phyloP scores from a whole-genome alignment of 2,797 vertebrate species.

The Cetoscarus ocellatus region DNA sequence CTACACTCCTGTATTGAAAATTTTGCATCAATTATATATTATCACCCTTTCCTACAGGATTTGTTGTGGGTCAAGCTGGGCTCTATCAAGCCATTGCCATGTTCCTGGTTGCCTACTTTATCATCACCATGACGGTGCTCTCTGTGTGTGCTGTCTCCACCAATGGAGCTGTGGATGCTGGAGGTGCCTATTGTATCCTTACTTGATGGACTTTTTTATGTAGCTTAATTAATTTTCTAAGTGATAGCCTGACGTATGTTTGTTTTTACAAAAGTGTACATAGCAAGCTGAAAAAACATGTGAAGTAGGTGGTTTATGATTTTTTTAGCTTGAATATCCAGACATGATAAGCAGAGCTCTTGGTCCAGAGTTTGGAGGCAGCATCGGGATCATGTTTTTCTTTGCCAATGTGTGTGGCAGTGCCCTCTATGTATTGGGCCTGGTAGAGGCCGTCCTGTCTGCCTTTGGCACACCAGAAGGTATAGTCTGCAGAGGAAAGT shows the following conservation, averaged over 20 bases:
- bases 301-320: neutral
- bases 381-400: constrained; percentile 92
- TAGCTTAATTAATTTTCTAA: too few species aligned
- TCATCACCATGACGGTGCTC: constrained; percentile 94
- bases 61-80: constrained; percentile 90
- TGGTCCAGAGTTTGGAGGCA: constrained; percentile 90
- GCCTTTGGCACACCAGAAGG: constrained; percentile 79
- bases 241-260: neutral
- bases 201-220: neutral
- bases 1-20: too few species aligned
- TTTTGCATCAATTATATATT: neutral
- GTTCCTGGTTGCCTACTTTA: constrained; percentile 91
- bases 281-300: neutral
- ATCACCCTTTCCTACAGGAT: constrained; percentile 67
- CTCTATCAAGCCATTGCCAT: constrained; percentile 88
- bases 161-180: constrained; percentile 91
- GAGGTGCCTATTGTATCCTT: constrained; percentile 95
- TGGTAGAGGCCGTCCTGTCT: constrained; percentile 86
- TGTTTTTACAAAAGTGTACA: too few species aligned
- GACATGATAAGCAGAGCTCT: constrained; percentile 91
- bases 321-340: constrained; percentile 50
- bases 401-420: constrained; percentile 88
- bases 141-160: constrained; percentile 93
- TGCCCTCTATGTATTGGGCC: constrained; percentile 86
- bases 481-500: constrained; percentile 7